These are phyloP conservation scores for Trinectes maculatus DNA, from an alignment of 2,113 vertebrate genomes.

Conservation along the genomic window DNA sequence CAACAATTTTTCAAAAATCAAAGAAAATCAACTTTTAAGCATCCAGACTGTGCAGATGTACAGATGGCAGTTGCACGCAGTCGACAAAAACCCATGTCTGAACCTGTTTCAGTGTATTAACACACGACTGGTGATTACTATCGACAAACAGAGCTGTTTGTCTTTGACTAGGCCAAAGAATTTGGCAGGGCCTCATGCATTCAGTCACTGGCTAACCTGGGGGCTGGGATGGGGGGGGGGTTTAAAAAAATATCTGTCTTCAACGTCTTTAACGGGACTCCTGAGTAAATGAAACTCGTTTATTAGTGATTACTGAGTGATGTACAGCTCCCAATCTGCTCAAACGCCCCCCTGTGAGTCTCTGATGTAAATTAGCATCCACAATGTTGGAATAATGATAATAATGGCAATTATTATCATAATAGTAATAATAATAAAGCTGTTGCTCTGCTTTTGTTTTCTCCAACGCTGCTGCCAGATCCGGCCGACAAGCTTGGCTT, in stretches of 20 bases:
- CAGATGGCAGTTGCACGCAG: constrained; percentile 2
- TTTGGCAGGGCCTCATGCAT: constrained; percentile 44
- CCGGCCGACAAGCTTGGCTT: constrained; percentile 24
- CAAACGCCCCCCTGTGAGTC: constrained; percentile 6
- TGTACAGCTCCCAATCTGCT: constrained; percentile 1
- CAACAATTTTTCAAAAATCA: too few relatives aligned
- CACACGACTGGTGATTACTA: constrained; percentile 54
- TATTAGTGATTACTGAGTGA: constrained; percentile 6
- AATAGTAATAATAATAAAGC: constrained; percentile 26
- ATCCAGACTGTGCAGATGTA: background rate
- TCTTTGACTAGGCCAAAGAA: constrained; percentile 58
- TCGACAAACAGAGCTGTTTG: constrained; percentile 66
- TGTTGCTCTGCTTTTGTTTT: background rate
- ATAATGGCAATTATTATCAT: too few relatives aligned
- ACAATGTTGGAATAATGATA: constrained; percentile 15
- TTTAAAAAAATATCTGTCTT: constrained; percentile 19
- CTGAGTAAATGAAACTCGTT: constrained; percentile 29
- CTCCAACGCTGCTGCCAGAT: constrained; percentile 21
- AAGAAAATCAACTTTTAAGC: too few relatives aligned
- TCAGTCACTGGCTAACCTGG: constrained; percentile 31
- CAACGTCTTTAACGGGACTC: constrained; percentile 33
- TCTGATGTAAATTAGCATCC: constrained; percentile 22
- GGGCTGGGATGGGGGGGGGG: background rate
- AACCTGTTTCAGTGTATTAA: constrained; percentile 44
- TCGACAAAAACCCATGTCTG: constrained; percentile 40